Evolutionary conservation across 1,140 invertebrate species (phyloP).

Genomic region (Parapsyche elsis): DNA sequence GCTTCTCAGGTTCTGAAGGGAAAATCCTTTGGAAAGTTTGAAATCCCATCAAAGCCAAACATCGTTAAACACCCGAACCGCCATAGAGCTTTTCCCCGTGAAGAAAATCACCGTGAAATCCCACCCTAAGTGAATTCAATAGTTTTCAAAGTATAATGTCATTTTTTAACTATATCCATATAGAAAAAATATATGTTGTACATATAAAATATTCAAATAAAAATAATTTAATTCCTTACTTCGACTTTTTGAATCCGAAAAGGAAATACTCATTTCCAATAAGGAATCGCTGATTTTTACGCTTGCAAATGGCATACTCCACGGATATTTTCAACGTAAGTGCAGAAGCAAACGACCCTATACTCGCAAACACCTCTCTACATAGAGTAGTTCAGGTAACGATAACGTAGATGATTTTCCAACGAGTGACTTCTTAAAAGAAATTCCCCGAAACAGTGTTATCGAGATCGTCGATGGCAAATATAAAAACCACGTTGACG

Average conservation of each 20-base stretch:
- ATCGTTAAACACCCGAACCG: not conserved
- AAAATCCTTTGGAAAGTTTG: conserved; percentile 21
- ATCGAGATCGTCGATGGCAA: no score
- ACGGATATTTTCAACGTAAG: not conserved
- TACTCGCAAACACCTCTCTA: not conserved
- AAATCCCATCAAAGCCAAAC: conserved; percentile 30
- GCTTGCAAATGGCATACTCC: not conserved
- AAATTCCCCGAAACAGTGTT: not conserved
- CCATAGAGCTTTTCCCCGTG: not conserved
- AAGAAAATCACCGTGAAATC: not conserved
- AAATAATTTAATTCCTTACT: no score
- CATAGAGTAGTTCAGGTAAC: not conserved
- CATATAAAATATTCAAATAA: not conserved
- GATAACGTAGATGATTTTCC: not conserved
- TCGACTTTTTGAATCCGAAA: not conserved
- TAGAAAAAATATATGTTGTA: not conserved
- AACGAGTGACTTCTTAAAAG: not conserved
- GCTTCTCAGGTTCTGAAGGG: not conserved
- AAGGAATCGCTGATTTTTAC: not conserved
- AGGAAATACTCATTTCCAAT: not conserved
- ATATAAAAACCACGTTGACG: no score
- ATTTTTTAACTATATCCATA: not conserved
- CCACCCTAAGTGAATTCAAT: not conserved
- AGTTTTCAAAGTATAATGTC: not conserved
- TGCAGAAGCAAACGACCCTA: not conserved